A percentile compares a stretch with the other conserved stretches of the same genome.
Conservation (phyloP, 2,113 vertebrate genomes). For the Indri indri region DNA sequence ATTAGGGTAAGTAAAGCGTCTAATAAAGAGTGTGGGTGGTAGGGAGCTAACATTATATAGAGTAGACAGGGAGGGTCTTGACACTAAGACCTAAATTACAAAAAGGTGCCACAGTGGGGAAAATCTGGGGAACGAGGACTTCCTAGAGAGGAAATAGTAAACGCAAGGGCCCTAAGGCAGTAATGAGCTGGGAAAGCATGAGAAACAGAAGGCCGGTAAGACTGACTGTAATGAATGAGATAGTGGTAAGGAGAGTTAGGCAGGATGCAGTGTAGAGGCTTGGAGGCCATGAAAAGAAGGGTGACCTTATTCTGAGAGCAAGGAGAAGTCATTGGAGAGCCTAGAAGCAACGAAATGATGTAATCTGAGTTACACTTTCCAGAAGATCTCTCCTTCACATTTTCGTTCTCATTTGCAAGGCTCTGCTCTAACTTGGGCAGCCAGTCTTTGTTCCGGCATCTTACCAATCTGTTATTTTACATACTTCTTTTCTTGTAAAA, state of each 20-base stretch:
- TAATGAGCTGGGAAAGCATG: not conserved
- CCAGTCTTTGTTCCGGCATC: not conserved
- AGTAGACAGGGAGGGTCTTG: not conserved
- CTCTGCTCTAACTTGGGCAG: not conserved
- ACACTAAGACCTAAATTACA: not conserved
- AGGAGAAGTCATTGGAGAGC: not conserved
- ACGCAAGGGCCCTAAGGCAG: not conserved
- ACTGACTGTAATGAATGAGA: not conserved
- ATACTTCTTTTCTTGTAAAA: constrained; percentile 35
- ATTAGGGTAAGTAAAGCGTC: not conserved
- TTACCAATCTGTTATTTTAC: constrained; percentile 10
- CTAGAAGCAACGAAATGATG: not conserved
- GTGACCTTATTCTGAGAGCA: not conserved
- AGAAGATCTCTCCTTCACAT: not conserved
- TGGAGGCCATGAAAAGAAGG: not conserved
- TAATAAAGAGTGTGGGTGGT: not conserved
- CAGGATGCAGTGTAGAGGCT: not conserved
- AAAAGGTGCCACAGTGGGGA: not conserved
- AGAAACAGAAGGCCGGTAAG: not conserved
- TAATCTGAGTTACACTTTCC: not conserved
- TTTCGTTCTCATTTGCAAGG: not conserved
- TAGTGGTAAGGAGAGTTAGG: not conserved
- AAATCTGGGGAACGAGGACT: not conserved
- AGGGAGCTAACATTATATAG: not conserved
- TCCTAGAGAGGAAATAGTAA: not conserved